These are phyloP conservation scores for Neodon shergylaensis DNA, from an alignment of 2,113 vertebrate genomes.

Conservation along the genomic window DNA sequence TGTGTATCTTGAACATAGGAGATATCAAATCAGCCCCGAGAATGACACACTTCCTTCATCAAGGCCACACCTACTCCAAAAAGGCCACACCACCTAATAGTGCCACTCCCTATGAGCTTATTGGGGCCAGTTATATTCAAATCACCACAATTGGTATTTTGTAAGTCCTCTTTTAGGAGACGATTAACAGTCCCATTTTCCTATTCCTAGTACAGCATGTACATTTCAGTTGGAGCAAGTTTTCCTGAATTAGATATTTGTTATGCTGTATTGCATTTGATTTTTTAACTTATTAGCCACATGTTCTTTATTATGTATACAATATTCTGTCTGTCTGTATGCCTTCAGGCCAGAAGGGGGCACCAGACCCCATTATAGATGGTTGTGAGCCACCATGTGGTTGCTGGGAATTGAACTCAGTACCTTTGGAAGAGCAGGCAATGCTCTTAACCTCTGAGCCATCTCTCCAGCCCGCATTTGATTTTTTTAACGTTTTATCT, in stretches of 20 bases:
- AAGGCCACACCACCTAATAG: neutral
- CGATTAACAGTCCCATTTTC: neutral
- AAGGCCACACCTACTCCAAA: neutral
- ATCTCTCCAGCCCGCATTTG: too few relatives aligned
- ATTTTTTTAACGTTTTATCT: neutral
- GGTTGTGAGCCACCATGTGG: too few relatives aligned
- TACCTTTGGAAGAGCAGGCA: too few relatives aligned
- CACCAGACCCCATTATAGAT: too few relatives aligned
- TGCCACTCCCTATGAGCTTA: neutral
- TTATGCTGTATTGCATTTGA: neutral
- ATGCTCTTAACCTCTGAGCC: too few relatives aligned
- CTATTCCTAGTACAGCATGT: neutral
- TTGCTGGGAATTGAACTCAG: too few relatives aligned
- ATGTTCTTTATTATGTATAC: too few relatives aligned
- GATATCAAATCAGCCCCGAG: rapidly evolving
- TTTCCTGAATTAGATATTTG: neutral
- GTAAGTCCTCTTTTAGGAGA: neutral
- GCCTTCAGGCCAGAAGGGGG: too few relatives aligned
- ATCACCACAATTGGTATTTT: neutral
- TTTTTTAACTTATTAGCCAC: too few relatives aligned
- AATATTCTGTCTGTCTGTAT: too few relatives aligned
- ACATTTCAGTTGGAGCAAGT: neutral
- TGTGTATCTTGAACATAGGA: neutral
- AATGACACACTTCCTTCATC: neutral
- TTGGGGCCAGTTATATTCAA: neutral